Base-by-base conservation (phyloP, 2,797 vertebrate species). In the Podarcis lilfordi region DNA sequence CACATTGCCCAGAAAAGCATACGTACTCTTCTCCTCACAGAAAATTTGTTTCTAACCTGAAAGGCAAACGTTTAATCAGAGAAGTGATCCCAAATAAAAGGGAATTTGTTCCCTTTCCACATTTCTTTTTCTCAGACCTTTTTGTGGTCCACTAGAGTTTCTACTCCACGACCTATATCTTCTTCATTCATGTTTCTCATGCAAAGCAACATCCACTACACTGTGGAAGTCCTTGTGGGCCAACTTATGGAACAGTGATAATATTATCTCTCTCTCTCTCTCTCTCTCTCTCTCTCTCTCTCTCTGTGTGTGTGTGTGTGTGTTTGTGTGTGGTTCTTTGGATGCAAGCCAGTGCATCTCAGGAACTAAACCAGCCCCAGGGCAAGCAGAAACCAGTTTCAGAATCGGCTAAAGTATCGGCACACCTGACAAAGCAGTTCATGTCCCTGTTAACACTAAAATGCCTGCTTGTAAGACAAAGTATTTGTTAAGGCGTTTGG, bases 401-500 rank as follows among this genome's bases (percentile, higher is more conserved):
- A 68, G 61, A 32, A 37, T 82, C 27, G 29, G 81, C 29, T 69
- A 55, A 71, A 71, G 43, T 71, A 50, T 43, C 66, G n/a, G 66
- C 21, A 40, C 50, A 45, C 81, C 40, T 23, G 43, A 71, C 43
- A 32, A 71, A 71, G 66, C 43, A 64, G 23, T 71, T 83, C 50
- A 71, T 50, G 66, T 32, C 32, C 72, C 32, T 29, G 50, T 64
- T 74, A 83, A n/a, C 81, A 83, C 40, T 69, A 83, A 85, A 71
- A 55, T 59, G 71, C 50, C 45, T 43, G 50, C 37, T 64, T 32
- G 61, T 29, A 45, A 23, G 71, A 76, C 68, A 37, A 55, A 69
- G 80, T 82, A 82, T 82, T 69, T 79, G 77, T 79, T 83, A 83
- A 83, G 66, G 29, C 50, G 43, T 50, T 83, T 82, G 66, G 64